Evolutionary conservation across 2,113 vertebrate species (phyloP).

Genomic region (Melanotaenia duboulayi): DNA sequence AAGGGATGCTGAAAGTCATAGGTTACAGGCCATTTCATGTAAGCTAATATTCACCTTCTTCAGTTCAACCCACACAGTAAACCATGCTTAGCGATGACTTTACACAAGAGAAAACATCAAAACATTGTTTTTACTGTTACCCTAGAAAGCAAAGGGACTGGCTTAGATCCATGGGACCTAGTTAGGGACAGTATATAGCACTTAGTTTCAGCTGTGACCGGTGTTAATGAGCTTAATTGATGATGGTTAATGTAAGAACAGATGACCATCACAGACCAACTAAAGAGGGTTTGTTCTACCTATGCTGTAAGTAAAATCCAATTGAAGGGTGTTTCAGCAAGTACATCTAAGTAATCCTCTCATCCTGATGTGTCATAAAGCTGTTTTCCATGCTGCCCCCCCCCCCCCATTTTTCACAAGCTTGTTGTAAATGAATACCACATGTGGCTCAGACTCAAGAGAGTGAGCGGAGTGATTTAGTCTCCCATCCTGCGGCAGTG

Average conservation of each 20-base stretch:
- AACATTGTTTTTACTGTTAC: constrained; percentile 55
- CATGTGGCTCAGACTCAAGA: constrained; percentile 70
- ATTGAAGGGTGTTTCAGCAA: constrained; percentile 64
- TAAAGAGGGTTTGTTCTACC: constrained; percentile 34
- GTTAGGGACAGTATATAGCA: constrained; percentile 8
- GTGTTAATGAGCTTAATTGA: no score
- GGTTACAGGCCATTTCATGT: constrained; percentile 52
- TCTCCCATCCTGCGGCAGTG: constrained; percentile 75
- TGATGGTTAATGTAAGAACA: constrained; percentile 47
- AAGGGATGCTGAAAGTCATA: constrained; percentile 48
- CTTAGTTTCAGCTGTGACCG: no score
- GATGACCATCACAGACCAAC: constrained; percentile 42
- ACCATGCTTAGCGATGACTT: constrained; percentile 53
- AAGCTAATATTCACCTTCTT: constrained; percentile 17
- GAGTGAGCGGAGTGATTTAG: constrained; percentile 77
- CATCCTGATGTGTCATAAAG: constrained; percentile 81
- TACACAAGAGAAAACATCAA: constrained; percentile 58
- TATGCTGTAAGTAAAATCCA: constrained; percentile 51
- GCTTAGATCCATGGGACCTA: constrained; percentile 45
- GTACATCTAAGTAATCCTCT: constrained; percentile 77
- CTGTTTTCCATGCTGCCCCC: constrained; percentile 80
- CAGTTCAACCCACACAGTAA: constrained; percentile 60
- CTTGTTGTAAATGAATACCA: constrained; percentile 83
- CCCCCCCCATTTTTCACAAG: constrained; percentile 67
- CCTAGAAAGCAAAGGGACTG: constrained; percentile 29